Percentiles rank a stretch among this genome's conserved stretches.
phyloP scores from a whole-genome alignment of 35 echinoderm and acorn worm genomes.

The Hemicentrotus pulcherrimus region DNA sequence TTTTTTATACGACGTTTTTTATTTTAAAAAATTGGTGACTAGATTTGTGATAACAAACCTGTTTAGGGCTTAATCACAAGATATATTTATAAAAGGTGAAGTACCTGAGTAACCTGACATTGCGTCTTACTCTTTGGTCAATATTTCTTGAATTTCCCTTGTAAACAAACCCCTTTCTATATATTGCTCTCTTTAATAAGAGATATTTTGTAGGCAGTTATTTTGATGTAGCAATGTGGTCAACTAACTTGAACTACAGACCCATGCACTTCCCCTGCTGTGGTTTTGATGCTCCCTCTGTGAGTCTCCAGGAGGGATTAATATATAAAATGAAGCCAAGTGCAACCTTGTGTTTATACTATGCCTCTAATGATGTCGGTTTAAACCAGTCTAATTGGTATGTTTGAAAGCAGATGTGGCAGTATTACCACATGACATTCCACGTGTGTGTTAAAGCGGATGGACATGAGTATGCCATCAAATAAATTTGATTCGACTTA shows the following conservation, averaged over 20 bases:
- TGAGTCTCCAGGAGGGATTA: background rate
- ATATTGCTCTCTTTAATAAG: too few species aligned
- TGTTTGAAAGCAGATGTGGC: slow-evolving; percentile 10
- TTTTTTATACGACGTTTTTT: too few species aligned
- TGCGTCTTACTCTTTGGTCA: too few species aligned
- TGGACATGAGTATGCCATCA: background rate
- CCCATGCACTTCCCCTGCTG: background rate
- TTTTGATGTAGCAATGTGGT: background rate
- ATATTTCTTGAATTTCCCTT: too few species aligned
- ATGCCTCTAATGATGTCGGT: slow-evolving; percentile 8
- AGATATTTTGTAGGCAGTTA: too few species aligned
- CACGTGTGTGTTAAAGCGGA: background rate
- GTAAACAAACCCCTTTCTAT: too few species aligned
- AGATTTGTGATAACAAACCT: too few species aligned
- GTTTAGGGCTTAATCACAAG: too few species aligned
- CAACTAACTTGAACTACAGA: background rate
- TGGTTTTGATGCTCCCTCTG: background rate
- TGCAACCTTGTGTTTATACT: background rate
- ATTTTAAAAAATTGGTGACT: too few species aligned
- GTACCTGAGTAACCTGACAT: too few species aligned
- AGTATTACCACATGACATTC: background rate
- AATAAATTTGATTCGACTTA: background rate
- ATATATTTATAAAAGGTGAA: too few species aligned
- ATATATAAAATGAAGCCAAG: background rate
- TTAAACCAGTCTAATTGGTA: background rate